phyloP scores from a whole-genome alignment of 2,113 vertebrate species.

The Anseranas semipalmata region DNA sequence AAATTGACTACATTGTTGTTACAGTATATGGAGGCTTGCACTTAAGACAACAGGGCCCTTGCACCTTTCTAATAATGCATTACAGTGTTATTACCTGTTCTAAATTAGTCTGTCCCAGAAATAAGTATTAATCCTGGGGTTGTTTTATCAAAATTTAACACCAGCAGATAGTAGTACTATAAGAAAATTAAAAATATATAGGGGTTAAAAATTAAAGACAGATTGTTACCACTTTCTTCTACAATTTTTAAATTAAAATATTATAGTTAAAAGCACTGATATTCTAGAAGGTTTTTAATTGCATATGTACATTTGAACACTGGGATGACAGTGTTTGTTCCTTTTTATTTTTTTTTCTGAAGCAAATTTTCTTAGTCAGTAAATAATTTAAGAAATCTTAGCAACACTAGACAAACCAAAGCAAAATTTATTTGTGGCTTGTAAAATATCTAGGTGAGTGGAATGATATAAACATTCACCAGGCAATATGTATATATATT shows the following conservation, averaged over 20 bases:
- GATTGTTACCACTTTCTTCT: background rate
- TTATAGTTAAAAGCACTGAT: background rate
- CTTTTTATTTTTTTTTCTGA: background rate
- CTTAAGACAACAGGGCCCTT: background rate
- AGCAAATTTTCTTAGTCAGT: background rate
- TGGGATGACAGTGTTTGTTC: background rate
- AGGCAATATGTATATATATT: fast-evolving
- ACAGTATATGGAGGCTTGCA: background rate
- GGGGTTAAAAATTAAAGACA: background rate
- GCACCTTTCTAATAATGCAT: background rate
- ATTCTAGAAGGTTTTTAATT: background rate
- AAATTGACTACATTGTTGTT: background rate
- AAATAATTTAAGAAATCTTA: background rate
- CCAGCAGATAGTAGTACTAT: conserved; percentile 7
- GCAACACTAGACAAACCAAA: background rate
- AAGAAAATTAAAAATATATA: conserved; percentile 46
- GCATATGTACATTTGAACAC: background rate
- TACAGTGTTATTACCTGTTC: background rate
- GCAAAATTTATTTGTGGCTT: background rate
- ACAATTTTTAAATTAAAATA: background rate
- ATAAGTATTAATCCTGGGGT: conserved; percentile 42
- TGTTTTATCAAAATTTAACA: background rate
- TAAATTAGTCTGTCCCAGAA: conserved; percentile 14
- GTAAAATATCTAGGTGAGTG: background rate
- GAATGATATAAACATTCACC: background rate